Evolutionary conservation across 2,113 vertebrate genomes (phyloP).

Genomic region (Pygoscelis adeliae): DNA sequence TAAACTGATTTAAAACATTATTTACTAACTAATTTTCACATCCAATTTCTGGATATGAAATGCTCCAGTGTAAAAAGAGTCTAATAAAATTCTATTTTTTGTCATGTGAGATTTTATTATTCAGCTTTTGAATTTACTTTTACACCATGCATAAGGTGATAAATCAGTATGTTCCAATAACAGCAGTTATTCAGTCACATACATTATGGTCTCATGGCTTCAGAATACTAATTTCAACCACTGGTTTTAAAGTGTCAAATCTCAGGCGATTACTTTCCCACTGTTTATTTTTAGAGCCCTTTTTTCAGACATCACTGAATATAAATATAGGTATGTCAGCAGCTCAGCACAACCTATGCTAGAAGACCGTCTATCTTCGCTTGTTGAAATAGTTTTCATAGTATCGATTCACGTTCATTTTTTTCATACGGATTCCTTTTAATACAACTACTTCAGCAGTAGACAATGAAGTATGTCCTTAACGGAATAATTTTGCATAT

Average conservation of each 20-base stretch:
- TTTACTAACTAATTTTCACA: neutral
- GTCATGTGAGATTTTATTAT: neutral
- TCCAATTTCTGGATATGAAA: neutral
- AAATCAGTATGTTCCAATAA: conserved; percentile 28
- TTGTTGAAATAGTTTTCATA: conserved; percentile 4
- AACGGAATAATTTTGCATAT: neutral
- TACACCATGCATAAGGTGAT: neutral
- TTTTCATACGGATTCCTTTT: neutral
- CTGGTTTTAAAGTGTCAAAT: neutral
- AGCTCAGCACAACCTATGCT: neutral
- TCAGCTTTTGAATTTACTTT: conserved; percentile 1
- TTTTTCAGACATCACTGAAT: neutral
- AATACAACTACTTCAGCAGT: neutral
- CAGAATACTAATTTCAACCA: conserved; percentile 22
- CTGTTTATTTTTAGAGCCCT: neutral
- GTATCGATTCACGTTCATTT: neutral
- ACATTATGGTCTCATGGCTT: neutral
- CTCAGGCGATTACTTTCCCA: conserved; percentile 6
- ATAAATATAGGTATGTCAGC: neutral
- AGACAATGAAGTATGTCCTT: neutral
- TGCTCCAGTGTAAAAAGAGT: neutral
- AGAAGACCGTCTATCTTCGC: neutral
- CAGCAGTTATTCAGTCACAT: neutral
- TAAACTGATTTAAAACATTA: neutral
- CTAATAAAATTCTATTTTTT: neutral